Conservation (phyloP, 2,797 vertebrate species). For the Chelon labrosus region DNA sequence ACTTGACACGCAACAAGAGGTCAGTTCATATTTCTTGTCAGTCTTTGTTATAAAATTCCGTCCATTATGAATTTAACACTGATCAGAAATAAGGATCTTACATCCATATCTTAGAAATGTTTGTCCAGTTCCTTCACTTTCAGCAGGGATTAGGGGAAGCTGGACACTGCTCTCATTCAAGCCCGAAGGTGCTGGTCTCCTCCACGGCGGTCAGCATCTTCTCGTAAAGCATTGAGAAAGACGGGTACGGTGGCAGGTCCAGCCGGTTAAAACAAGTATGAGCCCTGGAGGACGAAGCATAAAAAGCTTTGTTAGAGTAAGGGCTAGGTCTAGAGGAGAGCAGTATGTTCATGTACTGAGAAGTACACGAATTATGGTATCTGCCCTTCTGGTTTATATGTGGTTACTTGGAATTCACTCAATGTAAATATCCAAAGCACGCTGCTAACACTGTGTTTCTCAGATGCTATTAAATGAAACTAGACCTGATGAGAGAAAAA, state of each 20-base stretch:
- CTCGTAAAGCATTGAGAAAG: slow-evolving; percentile 96
- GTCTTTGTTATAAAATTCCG: slow-evolving; percentile 12
- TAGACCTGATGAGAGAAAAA: too few relatives aligned
- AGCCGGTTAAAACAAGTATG: slow-evolving; percentile 98
- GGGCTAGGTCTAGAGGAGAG: too few relatives aligned
- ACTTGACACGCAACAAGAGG: not conserved
- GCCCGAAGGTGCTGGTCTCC: slow-evolving; percentile 97
- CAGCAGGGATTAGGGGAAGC: not conserved
- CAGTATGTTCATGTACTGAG: too few relatives aligned
- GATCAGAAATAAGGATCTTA: not conserved
- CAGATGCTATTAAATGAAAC: too few relatives aligned
- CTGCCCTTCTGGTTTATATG: too few relatives aligned
- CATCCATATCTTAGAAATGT: not conserved
- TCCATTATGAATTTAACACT: slow-evolving; percentile 21
- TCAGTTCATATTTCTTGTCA: not conserved
- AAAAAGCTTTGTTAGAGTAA: not conserved
- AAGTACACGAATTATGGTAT: too few relatives aligned
- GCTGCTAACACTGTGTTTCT: too few relatives aligned
- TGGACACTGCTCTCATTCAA: slow-evolving; percentile 84
- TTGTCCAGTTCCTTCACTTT: not conserved
- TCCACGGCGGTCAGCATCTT: slow-evolving; percentile 97
- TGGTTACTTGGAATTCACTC: too few relatives aligned
- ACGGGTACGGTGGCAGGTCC: slow-evolving; percentile 96
- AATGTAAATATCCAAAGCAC: too few relatives aligned
- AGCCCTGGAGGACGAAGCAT: slow-evolving; percentile 82